Evolutionary conservation across 2,797 vertebrate genomes (phyloP).

Genomic region (Catharus ustulatus): DNA sequence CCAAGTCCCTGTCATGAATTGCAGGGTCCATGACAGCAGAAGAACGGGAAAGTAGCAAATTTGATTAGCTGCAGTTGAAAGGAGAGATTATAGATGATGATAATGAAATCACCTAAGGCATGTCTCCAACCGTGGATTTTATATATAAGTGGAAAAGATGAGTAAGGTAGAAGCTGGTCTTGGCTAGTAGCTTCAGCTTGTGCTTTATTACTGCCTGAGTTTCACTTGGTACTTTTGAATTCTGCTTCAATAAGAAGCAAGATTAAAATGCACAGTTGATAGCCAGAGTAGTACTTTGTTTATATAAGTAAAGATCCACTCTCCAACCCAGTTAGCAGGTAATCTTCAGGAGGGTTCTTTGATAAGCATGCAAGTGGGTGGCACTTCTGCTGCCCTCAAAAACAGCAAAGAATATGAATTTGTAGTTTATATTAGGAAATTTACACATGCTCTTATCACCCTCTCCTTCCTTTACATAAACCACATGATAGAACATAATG

Average conservation of each 20-base stretch:
- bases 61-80: not conserved
- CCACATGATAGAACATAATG: fast-evolving
- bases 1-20: not conserved
- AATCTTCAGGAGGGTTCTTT: not conserved
- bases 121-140: not conserved
- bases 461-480: not conserved
- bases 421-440: not conserved
- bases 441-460: fast-evolving
- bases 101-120: not conserved
- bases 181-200: not conserved
- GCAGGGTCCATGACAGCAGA: not conserved
- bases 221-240: not conserved
- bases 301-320: not conserved
- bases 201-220: not conserved
- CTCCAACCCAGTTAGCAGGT: not conserved
- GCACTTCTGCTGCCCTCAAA: not conserved
- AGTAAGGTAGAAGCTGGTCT: not conserved
- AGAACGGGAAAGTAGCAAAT: not conserved
- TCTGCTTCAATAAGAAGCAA: not conserved
- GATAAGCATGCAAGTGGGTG: not conserved
- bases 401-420: not conserved
- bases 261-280: not conserved
- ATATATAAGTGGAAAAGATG: not conserved
- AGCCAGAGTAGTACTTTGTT: not conserved
- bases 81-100: not conserved